phyloP scores from a whole-genome alignment of 2,797 vertebrate species.

The Psittacula echo region DNA sequence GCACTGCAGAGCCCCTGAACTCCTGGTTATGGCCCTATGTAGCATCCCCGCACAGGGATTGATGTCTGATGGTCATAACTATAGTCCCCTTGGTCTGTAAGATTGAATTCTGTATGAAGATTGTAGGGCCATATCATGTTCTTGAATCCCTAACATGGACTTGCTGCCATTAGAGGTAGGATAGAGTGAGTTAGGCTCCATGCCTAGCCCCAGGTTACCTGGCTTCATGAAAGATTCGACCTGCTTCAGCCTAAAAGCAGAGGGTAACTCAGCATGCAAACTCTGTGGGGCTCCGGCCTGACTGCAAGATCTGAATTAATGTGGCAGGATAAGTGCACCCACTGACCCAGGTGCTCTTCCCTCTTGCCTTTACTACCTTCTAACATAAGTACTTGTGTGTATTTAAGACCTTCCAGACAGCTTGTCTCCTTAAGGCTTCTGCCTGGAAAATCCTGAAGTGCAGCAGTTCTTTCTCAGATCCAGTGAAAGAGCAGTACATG shows the following conservation, averaged over 20 bases:
- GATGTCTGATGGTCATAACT: background rate
- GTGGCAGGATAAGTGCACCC: background rate
- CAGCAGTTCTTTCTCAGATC: background rate
- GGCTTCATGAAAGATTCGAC: background rate
- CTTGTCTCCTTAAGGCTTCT: background rate
- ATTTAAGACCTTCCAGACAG: background rate
- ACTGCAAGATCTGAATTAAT: background rate
- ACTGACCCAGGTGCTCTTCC: background rate
- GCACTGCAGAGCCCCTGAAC: background rate
- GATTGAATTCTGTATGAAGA: background rate
- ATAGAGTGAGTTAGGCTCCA: accelerated
- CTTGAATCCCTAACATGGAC: background rate
- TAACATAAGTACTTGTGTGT: accelerated
- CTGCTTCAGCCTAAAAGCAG: background rate
- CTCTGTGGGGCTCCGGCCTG: background rate
- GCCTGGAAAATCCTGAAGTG: background rate
- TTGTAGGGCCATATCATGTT: accelerated
- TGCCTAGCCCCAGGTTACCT: background rate
- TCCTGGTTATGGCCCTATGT: background rate
- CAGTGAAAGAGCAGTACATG: background rate
- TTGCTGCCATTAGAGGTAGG: background rate
- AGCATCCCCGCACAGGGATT: accelerated
- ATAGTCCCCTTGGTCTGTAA: accelerated
- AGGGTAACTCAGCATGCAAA: background rate
- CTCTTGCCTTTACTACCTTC: accelerated